Evolutionary conservation across 2,888 invertebrate species (phyloP).

Genomic region (Clitarchus hookeri): DNA sequence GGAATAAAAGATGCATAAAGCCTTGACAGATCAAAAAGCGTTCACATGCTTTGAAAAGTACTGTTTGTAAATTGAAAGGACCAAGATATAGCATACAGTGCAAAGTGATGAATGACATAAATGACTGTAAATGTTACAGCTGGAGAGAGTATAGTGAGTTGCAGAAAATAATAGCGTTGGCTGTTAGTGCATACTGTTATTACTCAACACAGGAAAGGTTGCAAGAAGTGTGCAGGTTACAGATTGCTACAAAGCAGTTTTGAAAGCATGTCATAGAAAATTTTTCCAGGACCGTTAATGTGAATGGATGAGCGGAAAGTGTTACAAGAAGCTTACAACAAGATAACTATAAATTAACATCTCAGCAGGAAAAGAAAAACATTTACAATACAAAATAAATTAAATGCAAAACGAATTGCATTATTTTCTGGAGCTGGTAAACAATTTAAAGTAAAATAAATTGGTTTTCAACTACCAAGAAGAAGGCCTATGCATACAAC

Average conservation of each 20-base stretch:
- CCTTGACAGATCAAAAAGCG: not conserved
- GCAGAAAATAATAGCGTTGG: not conserved
- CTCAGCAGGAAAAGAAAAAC: not conserved
- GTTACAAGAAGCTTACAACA: not conserved
- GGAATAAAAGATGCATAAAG: not conserved
- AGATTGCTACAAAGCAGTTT: conserved; percentile 35
- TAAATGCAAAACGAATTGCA: not conserved
- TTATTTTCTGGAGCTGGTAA: too few species aligned
- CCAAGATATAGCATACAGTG: not conserved
- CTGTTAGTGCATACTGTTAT: not conserved
- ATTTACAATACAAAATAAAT: not conserved
- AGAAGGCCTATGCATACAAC: too few species aligned
- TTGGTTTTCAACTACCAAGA: too few species aligned
- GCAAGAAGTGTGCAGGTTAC: conserved; percentile 34
- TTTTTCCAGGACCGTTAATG: not conserved
- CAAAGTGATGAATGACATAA: not conserved
- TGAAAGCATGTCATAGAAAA: not conserved
- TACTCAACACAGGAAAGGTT: not conserved
- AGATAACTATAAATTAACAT: not conserved
- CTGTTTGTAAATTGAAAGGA: not conserved
- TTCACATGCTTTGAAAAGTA: not conserved
- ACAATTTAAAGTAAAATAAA: too few species aligned
- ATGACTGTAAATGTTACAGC: not conserved
- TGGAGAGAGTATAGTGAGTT: not conserved
- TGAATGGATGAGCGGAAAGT: not conserved